Evolutionary conservation across 2,888 invertebrate genomes (phyloP).

Genomic region (Chirona hameri): DNA sequence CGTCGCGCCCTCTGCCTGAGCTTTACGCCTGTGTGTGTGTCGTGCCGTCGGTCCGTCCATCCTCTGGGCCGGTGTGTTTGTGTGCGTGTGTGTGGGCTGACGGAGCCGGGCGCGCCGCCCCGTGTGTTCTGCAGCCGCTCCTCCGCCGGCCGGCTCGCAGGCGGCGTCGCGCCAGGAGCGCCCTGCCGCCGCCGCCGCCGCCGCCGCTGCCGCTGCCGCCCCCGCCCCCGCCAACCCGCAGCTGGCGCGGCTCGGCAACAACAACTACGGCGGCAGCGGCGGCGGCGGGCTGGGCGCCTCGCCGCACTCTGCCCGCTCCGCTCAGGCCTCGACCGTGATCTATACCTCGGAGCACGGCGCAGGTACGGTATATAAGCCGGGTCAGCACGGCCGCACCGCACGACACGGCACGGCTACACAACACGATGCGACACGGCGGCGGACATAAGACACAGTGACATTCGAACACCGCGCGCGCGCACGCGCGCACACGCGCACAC

Average conservation of each 20-base stretch:
- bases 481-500: too few species aligned
- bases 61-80: not conserved
- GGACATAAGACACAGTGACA: too few species aligned
- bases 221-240: not conserved
- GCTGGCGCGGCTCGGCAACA: conserved; percentile 9
- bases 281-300: conserved; percentile 49
- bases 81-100: conserved; percentile 1
- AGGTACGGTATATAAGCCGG: not conserved
- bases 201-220: conserved; percentile 13
- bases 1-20: not conserved
- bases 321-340: conserved; percentile 54
- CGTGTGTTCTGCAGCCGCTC: conserved; percentile 34
- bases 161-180: not conserved
- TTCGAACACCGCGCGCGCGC: too few species aligned
- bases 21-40: too few species aligned
- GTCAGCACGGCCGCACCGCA: too few species aligned
- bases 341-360: not conserved
- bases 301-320: conserved; percentile 64
- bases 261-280: conserved; percentile 26
- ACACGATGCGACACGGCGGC: too few species aligned
- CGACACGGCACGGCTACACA: too few species aligned
- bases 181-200: not conserved
- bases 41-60: not conserved
- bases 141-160: conserved; percentile 30
- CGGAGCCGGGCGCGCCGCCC: not conserved